Percentiles rank a stretch among this genome's conserved stretches.
Conservation (phyloP, 37 sponge, comb jelly and placozoan species). For the Corticium candelabrum region DNA sequence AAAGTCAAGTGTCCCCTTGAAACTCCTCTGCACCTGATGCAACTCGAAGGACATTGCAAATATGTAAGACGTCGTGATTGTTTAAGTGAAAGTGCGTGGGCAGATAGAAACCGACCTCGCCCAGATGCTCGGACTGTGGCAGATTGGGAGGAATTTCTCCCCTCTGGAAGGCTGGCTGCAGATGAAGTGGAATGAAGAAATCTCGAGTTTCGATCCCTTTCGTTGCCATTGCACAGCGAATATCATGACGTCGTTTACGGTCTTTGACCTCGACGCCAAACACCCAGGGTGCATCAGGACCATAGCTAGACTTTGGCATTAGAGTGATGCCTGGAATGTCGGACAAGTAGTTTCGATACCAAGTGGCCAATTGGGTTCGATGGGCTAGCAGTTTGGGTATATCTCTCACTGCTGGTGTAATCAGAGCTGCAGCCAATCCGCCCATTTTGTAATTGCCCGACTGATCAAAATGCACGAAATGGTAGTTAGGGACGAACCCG, state of each 20-base stretch:
- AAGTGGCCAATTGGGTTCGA: conserved; percentile 11
- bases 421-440: conserved; percentile 38
- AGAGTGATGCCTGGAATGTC: conserved; percentile 8
- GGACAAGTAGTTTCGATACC: conserved; percentile 17
- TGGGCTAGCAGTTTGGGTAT: conserved; percentile 27
- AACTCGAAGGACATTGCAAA: conserved; percentile 8
- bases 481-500: conserved; percentile 29
- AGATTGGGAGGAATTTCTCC: neutral
- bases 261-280: conserved; percentile 31
- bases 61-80: conserved; percentile 6
- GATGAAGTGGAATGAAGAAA: conserved; percentile 46
- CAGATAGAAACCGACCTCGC: conserved; percentile 34
- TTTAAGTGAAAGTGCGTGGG: conserved; percentile 25
- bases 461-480: conserved; percentile 41
- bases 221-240: conserved; percentile 24
- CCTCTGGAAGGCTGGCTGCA: conserved; percentile 29
- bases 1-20: too few relatives aligned
- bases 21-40: too few relatives aligned
- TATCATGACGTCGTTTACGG: neutral
- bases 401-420: conserved; percentile 19
- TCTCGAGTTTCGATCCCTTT: conserved; percentile 45
- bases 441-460: conserved; percentile 57
- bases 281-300: conserved; percentile 43
- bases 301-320: conserved; percentile 25
- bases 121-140: conserved; percentile 37